phyloP scores from a whole-genome alignment of 2,113 vertebrate genomes.

The Onychorhynchus coronatus region DNA sequence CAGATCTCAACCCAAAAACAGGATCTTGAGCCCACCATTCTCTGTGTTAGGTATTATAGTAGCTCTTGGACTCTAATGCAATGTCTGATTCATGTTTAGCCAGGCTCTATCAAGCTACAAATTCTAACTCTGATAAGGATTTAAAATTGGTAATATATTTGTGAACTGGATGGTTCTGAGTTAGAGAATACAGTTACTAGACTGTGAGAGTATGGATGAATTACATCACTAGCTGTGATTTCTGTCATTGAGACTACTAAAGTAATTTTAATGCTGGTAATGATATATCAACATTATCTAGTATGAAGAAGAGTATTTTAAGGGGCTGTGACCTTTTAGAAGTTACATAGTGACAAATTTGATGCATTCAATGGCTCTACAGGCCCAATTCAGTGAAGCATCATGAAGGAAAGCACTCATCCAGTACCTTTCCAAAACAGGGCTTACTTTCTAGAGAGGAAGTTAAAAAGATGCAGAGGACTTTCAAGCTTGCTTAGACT shows the following conservation, averaged over 20 bases:
- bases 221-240: constrained; percentile 15
- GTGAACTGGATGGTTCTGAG: neutral
- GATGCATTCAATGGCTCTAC: neutral
- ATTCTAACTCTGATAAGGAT: neutral
- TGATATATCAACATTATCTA: neutral
- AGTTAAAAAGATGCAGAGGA: neutral
- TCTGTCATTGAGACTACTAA: neutral
- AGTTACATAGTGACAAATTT: neutral
- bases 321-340: neutral
- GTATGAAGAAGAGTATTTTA: neutral
- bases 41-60: accelerated
- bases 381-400: neutral
- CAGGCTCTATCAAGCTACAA: neutral
- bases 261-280: constrained; percentile 29
- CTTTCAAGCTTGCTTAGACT: neutral
- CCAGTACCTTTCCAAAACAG: neutral
- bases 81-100: neutral
- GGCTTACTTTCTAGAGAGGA: neutral
- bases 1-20: neutral
- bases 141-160: neutral
- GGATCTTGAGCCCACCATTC: neutral
- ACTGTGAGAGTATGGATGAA: neutral
- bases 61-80: neutral
- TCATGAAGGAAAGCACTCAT: neutral
- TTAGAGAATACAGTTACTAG: neutral